Base-by-base conservation (phyloP, 1,140 invertebrate genomes). In the Pogonognathellus flavescens region DNA sequence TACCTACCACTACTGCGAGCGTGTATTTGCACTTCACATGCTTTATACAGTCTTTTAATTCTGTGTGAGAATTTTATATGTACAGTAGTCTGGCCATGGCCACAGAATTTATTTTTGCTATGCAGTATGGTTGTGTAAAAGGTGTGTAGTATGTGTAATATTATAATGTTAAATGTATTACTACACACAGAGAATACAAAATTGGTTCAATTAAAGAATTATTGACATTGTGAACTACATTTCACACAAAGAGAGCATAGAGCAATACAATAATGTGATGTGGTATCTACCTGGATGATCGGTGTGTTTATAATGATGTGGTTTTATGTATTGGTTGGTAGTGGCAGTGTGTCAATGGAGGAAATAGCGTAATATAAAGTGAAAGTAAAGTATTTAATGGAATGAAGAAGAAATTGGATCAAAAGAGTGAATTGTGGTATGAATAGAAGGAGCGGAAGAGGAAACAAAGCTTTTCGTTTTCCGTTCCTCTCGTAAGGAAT, bases 211-310 rank as follows among this genome's bases (percentile, higher is more conserved):
- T 41, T 60, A 20, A 60, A 22, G 2, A 9, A 10, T 60, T 9
- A 11, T 18, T 60, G 59, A 60, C 59, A 60, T 60, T 60, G 59
- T 60, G 59, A 60, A 60, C 59, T 60, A 60, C 18, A 60, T 60
- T 60, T 60, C 22, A 13, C 31, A 41, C 31, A 41, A 1, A 41
- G 6, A 3, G 31, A 41, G n/a, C n/a, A n/a, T n/a, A n/a, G 31
- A 41, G 2, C 31, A 41, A 41, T 41, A 41, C 31, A 41, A 41
- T 41, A 41, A 41, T 41, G n/a, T n/a, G 6, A 6, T 41, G 31
- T 41, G 31, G 2, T 41, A 41, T 41, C 1, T 41, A 41, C 31
- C 31, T 41, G 31, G 31, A 41, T 41, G 31, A 41, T 41, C 31
- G 1, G 31, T 41, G 31, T 41, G 31, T 41, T 41, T 41, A 41